Conservation (phyloP, 2,888 invertebrate genomes). For the Ochropleura plecta region DNA sequence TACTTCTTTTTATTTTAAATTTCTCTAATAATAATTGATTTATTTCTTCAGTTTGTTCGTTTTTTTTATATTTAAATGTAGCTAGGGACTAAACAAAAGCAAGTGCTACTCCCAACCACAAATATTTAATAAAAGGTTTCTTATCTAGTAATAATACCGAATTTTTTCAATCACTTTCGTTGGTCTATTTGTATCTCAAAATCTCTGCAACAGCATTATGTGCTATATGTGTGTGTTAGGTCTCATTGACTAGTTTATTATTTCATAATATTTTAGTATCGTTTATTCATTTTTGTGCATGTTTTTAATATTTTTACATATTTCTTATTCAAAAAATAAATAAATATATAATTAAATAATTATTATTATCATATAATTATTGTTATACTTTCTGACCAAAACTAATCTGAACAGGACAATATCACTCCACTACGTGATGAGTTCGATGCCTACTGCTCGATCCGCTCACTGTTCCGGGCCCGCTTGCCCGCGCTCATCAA, state of each 20-base stretch:
- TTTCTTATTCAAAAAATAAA: no score
- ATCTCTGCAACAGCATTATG: background rate
- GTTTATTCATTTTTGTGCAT: no score
- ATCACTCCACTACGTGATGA: conserved; percentile 69
- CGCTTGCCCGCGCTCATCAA: conserved; percentile 77
- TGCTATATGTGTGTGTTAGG: background rate
- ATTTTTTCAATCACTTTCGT: background rate
- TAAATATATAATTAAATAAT: no score
- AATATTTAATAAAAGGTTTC: background rate
- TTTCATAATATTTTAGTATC: no score
- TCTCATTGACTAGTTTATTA: background rate
- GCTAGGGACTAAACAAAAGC: background rate
- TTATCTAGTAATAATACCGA: background rate
- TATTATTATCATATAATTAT: no score
- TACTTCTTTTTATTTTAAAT: no score
- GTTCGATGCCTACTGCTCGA: conserved; percentile 69
- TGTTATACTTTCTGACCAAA: background rate
- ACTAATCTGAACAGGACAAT: conserved; percentile 57
- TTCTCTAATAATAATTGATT: no score
- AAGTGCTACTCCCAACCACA: background rate
- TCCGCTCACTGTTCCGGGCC: conserved; percentile 72
- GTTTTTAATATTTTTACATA: no score
- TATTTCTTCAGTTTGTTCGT: background rate
- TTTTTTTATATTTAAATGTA: background rate
- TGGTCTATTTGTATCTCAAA: background rate